Evolutionary conservation across 1,140 invertebrate genomes (phyloP), one percentile per base, ranked within the genome.

Genomic region (Lysiphlebus fabarum): DNA sequence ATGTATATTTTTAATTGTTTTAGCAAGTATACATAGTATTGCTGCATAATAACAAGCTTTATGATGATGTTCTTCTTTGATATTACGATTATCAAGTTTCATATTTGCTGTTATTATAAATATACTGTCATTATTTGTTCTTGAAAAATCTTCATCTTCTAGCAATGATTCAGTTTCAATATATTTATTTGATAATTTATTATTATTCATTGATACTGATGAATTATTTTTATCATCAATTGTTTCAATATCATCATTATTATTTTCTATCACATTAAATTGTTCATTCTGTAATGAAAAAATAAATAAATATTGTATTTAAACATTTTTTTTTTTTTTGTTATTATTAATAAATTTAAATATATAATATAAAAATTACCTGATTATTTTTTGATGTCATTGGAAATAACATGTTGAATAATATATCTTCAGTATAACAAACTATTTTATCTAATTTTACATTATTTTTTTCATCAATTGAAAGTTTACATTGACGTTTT

Each of bases 11-110:
- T 69, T 7, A 2, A 64, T 63, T 1, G 71, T 67, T 64, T 78
- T 80, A 0, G 68, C 42, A 3, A 80, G 40, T 8, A 79, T 71
- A 33, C 75, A 73, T 0, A 79, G 26, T 26, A 78, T 65, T 0
- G 74, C 67, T 0, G 73, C 61, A 42, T 68, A 75, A 14, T 70
- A 75, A 40, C 77, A 79, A 0, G 68, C 51, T 45, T 75, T 78
- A 9, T 73, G 73, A 5, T 77, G 63, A 40, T 36, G 58, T 0
- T 42, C n/a, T 12, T 72, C 65, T 0, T 12, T 4, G 6, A 7
- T 34, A 0, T 37, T 14, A 7, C 71, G 68, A 58, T 72, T 57
- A 38, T 61, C 26, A 0, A 78, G 56, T 34, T 48, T 61, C 6
- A 54, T 56, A 2, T 62, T 69, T 6, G 67, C 75, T 8, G 42